A percentile compares a stretch with the other conserved stretches of the same genome.
These are phyloP conservation scores for Carcharodon carcharias DNA, from an alignment of 2,797 vertebrate genomes.

Conservation along the genomic window DNA sequence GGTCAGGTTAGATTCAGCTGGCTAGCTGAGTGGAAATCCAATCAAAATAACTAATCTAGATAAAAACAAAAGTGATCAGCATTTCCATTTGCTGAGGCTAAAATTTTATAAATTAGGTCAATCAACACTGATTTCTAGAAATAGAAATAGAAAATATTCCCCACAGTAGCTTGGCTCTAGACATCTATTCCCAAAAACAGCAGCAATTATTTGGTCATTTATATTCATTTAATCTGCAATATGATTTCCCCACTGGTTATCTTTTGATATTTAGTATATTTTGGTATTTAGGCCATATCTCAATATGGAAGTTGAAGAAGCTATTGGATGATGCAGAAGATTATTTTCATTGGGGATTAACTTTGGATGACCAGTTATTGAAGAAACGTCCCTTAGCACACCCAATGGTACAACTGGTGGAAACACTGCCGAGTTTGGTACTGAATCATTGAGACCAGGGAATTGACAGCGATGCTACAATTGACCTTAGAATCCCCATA, in stretches of 20 bases:
- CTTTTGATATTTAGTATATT: background rate
- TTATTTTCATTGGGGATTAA: background rate
- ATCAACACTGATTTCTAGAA: background rate
- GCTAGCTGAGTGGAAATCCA: background rate
- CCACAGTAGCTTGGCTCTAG: background rate
- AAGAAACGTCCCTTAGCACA: background rate
- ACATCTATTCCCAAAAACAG: background rate
- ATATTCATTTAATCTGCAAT: background rate
- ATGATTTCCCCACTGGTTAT: background rate
- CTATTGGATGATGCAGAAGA: background rate
- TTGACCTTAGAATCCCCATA: background rate
- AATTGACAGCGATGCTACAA: background rate
- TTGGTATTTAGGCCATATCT: background rate
- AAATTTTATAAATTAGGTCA: background rate
- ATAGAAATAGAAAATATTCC: background rate
- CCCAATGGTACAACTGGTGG: background rate
- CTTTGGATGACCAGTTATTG: background rate
- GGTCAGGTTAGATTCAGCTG: background rate
- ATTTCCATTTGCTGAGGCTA: background rate
- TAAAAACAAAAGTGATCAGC: background rate
- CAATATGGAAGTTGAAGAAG: background rate
- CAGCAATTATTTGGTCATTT: background rate
- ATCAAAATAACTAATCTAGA: background rate
- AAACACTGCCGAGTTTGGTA: background rate
- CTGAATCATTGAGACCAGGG: background rate